Evolutionary conservation across 1,140 invertebrate species (phyloP).

Genomic region (Drosophila quadrilineata): DNA sequence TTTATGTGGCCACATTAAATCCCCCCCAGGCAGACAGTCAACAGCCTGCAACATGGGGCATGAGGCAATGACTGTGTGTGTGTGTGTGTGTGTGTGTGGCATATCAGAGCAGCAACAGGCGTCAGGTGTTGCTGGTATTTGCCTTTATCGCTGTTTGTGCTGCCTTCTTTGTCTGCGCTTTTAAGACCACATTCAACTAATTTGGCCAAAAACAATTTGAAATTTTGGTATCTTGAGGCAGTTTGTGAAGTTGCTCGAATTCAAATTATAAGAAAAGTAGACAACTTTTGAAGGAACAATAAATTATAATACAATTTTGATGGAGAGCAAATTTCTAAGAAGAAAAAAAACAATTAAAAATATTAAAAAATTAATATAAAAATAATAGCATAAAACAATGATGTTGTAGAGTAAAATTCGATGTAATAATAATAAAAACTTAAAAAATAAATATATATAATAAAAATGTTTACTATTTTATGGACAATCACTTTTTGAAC

Average conservation of each 20-base stretch:
- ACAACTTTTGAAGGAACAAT: too few species aligned
- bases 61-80: slow-evolving; percentile 1
- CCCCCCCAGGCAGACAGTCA: slow-evolving; percentile 1
- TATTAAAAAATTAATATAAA: too few species aligned
- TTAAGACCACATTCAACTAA: background rate
- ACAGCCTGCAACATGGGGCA: background rate
- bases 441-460: background rate
- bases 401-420: too few species aligned
- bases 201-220: background rate
- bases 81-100: too few species aligned
- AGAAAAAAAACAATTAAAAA: too few species aligned
- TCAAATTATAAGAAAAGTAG: too few species aligned
- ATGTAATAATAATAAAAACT: background rate
- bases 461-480: slow-evolving; percentile 34
- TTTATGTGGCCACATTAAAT: slow-evolving; percentile 75
- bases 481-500: slow-evolving; percentile 50
- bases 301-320: too few species aligned
- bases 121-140: slow-evolving; percentile 57
- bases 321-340: too few species aligned
- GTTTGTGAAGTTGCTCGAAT: background rate
- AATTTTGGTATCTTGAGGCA: background rate
- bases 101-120: slow-evolving; percentile 22
- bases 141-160: slow-evolving; percentile 1
- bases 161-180: background rate
- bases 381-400: too few species aligned